A percentile compares a stretch with the other conserved stretches of the same genome.
phyloP scores from a whole-genome alignment of 1,140 invertebrate genomes.

The Eumaeus atala region DNA sequence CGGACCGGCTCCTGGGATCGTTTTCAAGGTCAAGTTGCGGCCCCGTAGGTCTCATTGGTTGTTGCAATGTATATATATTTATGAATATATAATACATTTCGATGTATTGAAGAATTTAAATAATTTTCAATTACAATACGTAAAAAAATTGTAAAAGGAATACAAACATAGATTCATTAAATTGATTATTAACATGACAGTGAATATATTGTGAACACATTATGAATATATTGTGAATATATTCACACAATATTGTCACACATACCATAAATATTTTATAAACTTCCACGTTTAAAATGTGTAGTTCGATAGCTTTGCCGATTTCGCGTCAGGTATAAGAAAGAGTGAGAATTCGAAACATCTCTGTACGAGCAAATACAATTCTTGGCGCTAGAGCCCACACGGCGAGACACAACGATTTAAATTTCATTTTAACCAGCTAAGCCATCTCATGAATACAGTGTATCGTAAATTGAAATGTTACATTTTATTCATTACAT shows the following conservation, averaged over 20 bases:
- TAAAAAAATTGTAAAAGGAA: too few species aligned
- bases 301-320: conserved; percentile 13
- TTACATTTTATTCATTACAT: too few species aligned
- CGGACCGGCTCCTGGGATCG: too few species aligned
- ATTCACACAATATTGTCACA: not conserved
- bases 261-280: conserved; percentile 3
- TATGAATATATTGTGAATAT: not conserved
- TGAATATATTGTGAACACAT: too few species aligned
- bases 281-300: conserved; percentile 14
- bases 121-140: too few species aligned
- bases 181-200: too few species aligned
- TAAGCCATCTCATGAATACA: conserved; percentile 59
- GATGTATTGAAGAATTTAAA: too few species aligned
- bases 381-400: conserved; percentile 39
- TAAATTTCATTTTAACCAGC: conserved; percentile 51
- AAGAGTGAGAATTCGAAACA: conserved; percentile 21
- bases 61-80: too few species aligned
- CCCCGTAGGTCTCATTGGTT: too few species aligned
- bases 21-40: too few species aligned
- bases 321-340: conserved; percentile 16
- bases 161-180: too few species aligned
- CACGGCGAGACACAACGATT: conserved; percentile 42
- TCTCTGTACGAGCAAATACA: conserved; percentile 39
- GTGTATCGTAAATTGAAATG: conserved; percentile 57
- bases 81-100: too few species aligned